A percentile compares a stretch with the other conserved stretches of the same genome.
Evolutionary conservation across 2,797 vertebrate genomes (phyloP).

Genomic region (Acipenser ruthenus): DNA sequence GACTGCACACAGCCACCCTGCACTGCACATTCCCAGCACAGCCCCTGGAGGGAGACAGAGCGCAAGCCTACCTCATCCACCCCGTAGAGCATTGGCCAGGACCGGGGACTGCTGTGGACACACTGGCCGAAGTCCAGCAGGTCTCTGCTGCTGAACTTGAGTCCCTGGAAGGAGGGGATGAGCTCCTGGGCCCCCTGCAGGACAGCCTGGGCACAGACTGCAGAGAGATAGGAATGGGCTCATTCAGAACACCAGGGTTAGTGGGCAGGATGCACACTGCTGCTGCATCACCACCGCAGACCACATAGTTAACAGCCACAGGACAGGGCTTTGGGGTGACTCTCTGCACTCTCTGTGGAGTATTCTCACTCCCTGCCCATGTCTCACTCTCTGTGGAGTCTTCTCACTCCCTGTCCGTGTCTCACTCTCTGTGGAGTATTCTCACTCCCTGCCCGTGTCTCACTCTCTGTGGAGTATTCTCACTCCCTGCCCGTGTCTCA

Average conservation of each 20-base stretch:
- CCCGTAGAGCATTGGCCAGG: constrained; percentile 72
- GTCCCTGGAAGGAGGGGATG: constrained; percentile 81
- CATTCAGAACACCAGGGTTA: background rate
- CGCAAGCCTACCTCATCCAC: constrained; percentile 77
- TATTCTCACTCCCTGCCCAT: too few species aligned
- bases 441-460: too few species aligned
- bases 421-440: background rate
- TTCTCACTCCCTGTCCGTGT: too few species aligned
- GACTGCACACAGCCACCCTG: too few species aligned
- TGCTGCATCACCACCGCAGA: too few species aligned
- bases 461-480: too few species aligned
- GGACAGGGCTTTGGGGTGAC: too few species aligned
- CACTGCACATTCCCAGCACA: background rate
- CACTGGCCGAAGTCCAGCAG: constrained; percentile 84
- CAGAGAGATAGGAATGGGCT: constrained; percentile 14
- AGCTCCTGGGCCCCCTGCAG: constrained; percentile 65
- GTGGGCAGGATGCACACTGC: too few species aligned
- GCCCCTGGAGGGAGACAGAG: too few species aligned
- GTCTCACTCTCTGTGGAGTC: too few species aligned
- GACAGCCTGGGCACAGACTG: constrained; percentile 73
- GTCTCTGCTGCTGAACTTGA: constrained; percentile 81
- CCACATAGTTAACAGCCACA: too few species aligned
- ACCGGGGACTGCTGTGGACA: constrained; percentile 47
- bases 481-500: too few species aligned
- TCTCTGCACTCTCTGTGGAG: background rate